phyloP scores from a whole-genome alignment of 37 sponge, comb jelly and placozoan species.

The Theonella swinhoei region DNA sequence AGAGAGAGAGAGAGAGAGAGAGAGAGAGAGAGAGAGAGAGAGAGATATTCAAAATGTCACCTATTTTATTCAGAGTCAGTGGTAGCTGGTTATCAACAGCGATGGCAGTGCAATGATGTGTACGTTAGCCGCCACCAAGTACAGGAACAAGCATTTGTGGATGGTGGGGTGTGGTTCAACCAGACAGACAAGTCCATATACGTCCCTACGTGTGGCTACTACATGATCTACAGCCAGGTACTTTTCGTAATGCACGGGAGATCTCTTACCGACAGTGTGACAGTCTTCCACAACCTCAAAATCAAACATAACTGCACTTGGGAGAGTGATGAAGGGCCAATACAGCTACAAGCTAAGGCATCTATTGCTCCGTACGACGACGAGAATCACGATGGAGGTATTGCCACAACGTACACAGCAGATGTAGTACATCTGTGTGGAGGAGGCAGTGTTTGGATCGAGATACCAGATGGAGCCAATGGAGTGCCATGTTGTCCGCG shows the following conservation, averaged over 20 bases:
- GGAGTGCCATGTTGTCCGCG: constrained; percentile 32
- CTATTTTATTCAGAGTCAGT: background rate
- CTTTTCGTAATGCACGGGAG: constrained; percentile 1
- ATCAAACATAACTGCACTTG: constrained; percentile 17
- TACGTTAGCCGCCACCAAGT: background rate
- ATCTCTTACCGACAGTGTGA: background rate
- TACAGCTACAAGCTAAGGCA: background rate
- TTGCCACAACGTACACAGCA: constrained; percentile 13
- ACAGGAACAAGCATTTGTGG: constrained; percentile 33
- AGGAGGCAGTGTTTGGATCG: constrained; percentile 38
- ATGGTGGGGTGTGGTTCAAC: constrained; percentile 59
- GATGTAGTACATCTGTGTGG: constrained; percentile 32
- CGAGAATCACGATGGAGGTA: background rate
- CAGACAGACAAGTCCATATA: constrained; percentile 40
- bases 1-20: background rate
- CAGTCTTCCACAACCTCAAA: constrained; percentile 24
- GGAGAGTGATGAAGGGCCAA: background rate
- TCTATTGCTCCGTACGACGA: background rate
- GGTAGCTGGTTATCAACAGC: constrained; percentile 35
- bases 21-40: background rate
- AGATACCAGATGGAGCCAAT: constrained; percentile 12
- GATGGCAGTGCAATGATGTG: constrained; percentile 27
- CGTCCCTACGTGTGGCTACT: constrained; percentile 59
- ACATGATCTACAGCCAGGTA: constrained; percentile 42
- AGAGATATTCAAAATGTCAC: background rate